A percentile compares a stretch with the other conserved stretches of the same genome.
phyloP scores from a whole-genome alignment of 2,113 vertebrate species.

The Phycodurus eques region DNA sequence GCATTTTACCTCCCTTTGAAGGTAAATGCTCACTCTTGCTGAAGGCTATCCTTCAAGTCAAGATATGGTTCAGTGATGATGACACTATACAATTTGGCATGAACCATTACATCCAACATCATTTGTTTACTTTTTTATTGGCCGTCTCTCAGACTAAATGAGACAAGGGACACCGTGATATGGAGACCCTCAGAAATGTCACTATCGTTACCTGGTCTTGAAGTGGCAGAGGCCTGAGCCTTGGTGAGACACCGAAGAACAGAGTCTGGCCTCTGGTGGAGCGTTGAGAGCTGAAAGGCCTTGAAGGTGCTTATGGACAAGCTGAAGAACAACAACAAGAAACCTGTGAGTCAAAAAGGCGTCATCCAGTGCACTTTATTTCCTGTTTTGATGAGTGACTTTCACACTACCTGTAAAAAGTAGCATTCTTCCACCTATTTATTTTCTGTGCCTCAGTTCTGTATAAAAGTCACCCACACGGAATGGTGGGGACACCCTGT shows the following conservation, averaged over 20 bases:
- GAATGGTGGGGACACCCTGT: too few relatives aligned
- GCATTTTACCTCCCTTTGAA: too few relatives aligned
- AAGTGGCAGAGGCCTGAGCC: constrained; percentile 40
- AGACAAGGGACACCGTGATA: not conserved
- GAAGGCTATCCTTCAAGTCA: too few relatives aligned
- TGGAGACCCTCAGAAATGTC: not conserved
- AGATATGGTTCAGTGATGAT: not conserved
- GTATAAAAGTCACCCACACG: too few relatives aligned
- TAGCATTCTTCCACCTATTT: too few relatives aligned
- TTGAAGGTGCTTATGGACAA: constrained; percentile 76
- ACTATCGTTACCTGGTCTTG: constrained; percentile 57
- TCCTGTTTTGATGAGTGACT: too few relatives aligned
- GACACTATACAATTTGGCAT: not conserved
- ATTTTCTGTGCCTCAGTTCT: too few relatives aligned
- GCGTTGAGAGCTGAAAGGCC: constrained; percentile 74
- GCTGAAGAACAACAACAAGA: constrained; percentile 48
- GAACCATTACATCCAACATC: constrained; percentile 10
- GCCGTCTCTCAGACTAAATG: constrained; percentile 1
- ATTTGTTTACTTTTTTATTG: constrained; percentile 55
- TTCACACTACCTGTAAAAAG: too few relatives aligned
- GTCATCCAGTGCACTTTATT: not conserved
- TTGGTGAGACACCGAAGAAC: constrained; percentile 65
- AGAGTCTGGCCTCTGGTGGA: constrained; percentile 77
- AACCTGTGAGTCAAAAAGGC: not conserved
- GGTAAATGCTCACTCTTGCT: too few relatives aligned